Conservation (phyloP, 1,140 invertebrate genomes). For the Heliconius eleuchia region DNA sequence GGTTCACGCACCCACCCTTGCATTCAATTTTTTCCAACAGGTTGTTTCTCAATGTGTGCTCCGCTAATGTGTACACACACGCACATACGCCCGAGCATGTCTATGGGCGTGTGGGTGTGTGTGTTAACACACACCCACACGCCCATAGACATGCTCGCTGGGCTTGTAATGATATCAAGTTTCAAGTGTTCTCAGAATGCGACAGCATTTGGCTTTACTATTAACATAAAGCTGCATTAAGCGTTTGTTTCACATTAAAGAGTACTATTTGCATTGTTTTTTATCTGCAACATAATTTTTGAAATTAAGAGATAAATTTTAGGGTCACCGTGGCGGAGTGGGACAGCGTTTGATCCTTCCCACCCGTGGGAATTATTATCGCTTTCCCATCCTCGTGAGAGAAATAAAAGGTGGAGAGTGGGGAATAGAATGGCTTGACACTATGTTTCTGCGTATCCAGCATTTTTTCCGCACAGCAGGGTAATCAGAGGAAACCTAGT, state of each 20-base stretch:
- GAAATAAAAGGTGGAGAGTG: too few relatives aligned
- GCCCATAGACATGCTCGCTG: too few relatives aligned
- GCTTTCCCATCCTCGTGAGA: too few relatives aligned
- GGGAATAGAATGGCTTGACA: too few relatives aligned
- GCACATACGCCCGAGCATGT: not conserved
- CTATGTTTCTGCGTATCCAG: too few relatives aligned
- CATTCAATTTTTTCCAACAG: constrained; percentile 53
- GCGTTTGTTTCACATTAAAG: not conserved
- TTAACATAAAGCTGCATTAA: not conserved
- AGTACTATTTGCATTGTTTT: not conserved
- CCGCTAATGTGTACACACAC: constrained; percentile 16
- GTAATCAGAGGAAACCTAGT: too few relatives aligned
- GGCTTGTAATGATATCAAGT: constrained; percentile 12
- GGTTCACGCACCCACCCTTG: constrained; percentile 59
- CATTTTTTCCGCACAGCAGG: too few relatives aligned
- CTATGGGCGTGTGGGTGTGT: constrained; percentile 20
- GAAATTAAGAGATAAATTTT: too few relatives aligned
- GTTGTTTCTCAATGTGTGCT: constrained; percentile 45
- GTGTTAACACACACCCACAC: constrained; percentile 20
- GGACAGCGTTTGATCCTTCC: too few relatives aligned
- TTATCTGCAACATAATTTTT: too few relatives aligned
- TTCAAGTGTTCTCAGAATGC: not conserved
- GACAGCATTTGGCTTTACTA: not conserved
- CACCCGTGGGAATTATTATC: too few relatives aligned
- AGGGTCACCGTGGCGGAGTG: too few relatives aligned